A percentile compares a stretch with the other conserved stretches of the same genome.
Conservation (phyloP, 1,140 invertebrate genomes). For the Neodiprion virginianus region DNA sequence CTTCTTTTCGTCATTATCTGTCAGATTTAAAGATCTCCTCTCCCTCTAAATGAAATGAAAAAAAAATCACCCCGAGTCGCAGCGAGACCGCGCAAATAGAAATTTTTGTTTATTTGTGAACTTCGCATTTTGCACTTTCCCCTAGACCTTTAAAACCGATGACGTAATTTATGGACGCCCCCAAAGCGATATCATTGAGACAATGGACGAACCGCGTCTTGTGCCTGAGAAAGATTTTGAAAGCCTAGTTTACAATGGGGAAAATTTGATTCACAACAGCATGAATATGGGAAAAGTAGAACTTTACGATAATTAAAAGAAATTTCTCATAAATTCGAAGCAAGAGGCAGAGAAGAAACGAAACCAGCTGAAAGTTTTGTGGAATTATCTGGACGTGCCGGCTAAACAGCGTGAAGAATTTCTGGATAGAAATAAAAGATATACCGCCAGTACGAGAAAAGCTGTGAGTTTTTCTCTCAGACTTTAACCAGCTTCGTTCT, state of each 20-base stretch:
- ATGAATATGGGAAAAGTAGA: slow-evolving; percentile 65
- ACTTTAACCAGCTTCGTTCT: slow-evolving; percentile 2
- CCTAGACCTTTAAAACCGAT: no score
- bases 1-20: no score
- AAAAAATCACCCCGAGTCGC: no score
- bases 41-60: no score
- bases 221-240: slow-evolving; percentile 64
- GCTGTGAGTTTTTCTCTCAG: slow-evolving; percentile 48
- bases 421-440: slow-evolving; percentile 59
- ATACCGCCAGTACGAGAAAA: slow-evolving; percentile 59
- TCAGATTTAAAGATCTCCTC: no score
- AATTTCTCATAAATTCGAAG: slow-evolving; percentile 50
- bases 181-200: slow-evolving; percentile 62
- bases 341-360: slow-evolving; percentile 56
- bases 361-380: slow-evolving; percentile 63
- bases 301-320: slow-evolving; percentile 43
- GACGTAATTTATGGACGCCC: slow-evolving; percentile 22
- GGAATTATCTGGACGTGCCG: slow-evolving; percentile 70
- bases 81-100: no score
- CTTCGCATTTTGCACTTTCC: no score
- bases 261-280: slow-evolving; percentile 62
- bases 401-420: slow-evolving; percentile 61
- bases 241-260: slow-evolving; percentile 57
- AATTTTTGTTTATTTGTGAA: no score
- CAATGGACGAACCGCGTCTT: slow-evolving; percentile 64